phyloP scores from a whole-genome alignment of 2,888 invertebrate species.

The Chrysolina haemoptera region DNA sequence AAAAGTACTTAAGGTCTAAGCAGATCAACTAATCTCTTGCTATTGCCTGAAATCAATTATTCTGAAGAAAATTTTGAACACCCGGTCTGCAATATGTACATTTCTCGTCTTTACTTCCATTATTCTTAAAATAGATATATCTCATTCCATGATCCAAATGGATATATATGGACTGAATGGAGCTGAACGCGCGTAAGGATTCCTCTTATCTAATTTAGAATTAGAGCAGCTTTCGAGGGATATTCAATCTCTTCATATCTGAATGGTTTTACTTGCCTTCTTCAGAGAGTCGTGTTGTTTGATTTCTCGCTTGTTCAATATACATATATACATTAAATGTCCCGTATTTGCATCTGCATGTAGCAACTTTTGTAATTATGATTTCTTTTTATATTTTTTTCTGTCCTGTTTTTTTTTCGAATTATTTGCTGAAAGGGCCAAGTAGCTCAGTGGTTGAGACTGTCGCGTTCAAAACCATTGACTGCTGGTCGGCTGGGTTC shows the following conservation, averaged over 20 bases:
- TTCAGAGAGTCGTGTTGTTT: neutral
- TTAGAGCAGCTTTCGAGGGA: conserved; percentile 48
- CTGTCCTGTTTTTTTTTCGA: no score
- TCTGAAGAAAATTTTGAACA: no score
- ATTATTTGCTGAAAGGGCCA: no score
- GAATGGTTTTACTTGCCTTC: conserved; percentile 25
- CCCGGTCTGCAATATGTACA: neutral
- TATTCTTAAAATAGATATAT: conserved; percentile 21
- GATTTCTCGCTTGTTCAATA: neutral
- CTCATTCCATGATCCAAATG: conserved; percentile 25
- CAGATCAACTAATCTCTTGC: no score
- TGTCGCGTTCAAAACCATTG: no score
- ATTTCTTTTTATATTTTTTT: no score
- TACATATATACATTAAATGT: neutral
- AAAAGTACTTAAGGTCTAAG: no score
- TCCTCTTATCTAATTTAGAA: conserved; percentile 63
- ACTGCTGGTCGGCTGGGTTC: no score
- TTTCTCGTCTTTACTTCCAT: conserved; percentile 4
- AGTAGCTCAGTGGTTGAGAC: no score
- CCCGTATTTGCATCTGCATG: neutral
- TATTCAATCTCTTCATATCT: conserved; percentile 20
- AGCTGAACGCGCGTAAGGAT: conserved; percentile 49
- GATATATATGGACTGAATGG: conserved; percentile 22
- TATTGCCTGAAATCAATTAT: no score
- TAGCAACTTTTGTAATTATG: no score